Evolutionary conservation across 2,888 invertebrate species (phyloP), one percentile per base, ranked within the genome.

Genomic region (Andrena praecox): DNA sequence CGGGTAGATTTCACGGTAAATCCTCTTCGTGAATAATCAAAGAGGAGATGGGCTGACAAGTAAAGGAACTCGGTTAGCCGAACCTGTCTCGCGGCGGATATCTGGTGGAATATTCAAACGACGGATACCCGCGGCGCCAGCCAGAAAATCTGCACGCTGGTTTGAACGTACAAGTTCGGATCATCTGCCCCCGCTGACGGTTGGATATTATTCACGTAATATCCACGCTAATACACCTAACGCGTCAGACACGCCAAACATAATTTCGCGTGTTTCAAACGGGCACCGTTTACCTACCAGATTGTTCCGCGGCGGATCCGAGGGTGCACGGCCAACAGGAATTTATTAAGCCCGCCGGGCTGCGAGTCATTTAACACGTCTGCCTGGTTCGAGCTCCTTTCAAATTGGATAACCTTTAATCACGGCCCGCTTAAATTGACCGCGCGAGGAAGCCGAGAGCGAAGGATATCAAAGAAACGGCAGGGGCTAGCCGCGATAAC

Each of bases 21-120:
- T 56, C 66, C 77, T 77, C 71, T 77, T 66, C 68, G 48, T 60
- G 80, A 80, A 80, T 77, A 77, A 80, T 80, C 71, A 80, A 77
- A 77, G 62, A 67, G 12, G 3, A 27, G 35, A 1, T n/a, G 10
- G 50, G 5, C 50, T 62, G 52, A 70, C 70, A 62, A 54, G 50
- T 35, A 29, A 73, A 62, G 67, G 74, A 74, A 63, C 54, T 63
- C 74, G 54, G 52, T 62, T 68, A 60, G 48, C 24, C 27, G 20
- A 12, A 6, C 24, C 20, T 48, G 50, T 54, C 62, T 33, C 48
- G 48, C 35, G 7, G 20, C 3, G 31, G 10, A 42, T 56, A 68
- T 70, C 54, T 12, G n/a, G 33, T 24, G 20, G 54, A 68, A 74
- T 68, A 78, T 63, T 63, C 31, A 54, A 67, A 52, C 16, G 60